Conservation (phyloP, 2,113 vertebrate genomes). For the Microcebus jonahi region DNA sequence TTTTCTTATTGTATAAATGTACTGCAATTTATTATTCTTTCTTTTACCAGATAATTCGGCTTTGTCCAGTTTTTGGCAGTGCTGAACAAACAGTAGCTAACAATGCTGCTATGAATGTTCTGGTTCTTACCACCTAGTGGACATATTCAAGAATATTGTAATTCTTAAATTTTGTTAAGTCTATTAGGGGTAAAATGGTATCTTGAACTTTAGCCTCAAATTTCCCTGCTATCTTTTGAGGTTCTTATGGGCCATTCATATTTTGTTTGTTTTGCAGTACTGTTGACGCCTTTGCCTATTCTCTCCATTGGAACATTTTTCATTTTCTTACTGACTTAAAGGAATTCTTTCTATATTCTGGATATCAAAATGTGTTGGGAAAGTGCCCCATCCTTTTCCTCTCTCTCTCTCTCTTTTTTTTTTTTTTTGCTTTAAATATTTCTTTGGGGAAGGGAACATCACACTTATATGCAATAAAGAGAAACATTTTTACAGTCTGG, state of each 20-base stretch:
- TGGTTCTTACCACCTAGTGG: not conserved
- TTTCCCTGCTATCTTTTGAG: not conserved
- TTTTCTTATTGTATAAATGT: not conserved
- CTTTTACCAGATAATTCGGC: not conserved
- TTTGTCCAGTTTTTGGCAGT: not conserved
- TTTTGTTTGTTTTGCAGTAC: not conserved
- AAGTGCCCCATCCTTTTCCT: not conserved
- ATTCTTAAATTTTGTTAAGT: conserved; percentile 7
- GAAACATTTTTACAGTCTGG: too few relatives aligned
- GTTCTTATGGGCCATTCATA: not conserved
- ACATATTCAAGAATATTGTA: not conserved
- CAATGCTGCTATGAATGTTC: not conserved
- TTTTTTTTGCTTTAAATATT: too few relatives aligned
- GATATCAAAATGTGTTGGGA: not conserved
- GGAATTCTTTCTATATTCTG: conserved; percentile 10
- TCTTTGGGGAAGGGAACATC: too few relatives aligned
- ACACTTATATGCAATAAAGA: too few relatives aligned
- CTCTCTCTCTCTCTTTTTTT: not conserved
- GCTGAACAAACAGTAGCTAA: not conserved
- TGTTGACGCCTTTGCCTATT: not conserved
- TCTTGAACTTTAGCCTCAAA: conserved; percentile 9
- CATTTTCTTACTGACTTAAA: not conserved
- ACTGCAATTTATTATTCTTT: not conserved
- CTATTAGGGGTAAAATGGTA: not conserved
- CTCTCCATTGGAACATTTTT: not conserved